Evolutionary conservation across 2,888 invertebrate species (phyloP), one percentile per base, ranked within the genome.

Genomic region (Athripsodes cinereus): DNA sequence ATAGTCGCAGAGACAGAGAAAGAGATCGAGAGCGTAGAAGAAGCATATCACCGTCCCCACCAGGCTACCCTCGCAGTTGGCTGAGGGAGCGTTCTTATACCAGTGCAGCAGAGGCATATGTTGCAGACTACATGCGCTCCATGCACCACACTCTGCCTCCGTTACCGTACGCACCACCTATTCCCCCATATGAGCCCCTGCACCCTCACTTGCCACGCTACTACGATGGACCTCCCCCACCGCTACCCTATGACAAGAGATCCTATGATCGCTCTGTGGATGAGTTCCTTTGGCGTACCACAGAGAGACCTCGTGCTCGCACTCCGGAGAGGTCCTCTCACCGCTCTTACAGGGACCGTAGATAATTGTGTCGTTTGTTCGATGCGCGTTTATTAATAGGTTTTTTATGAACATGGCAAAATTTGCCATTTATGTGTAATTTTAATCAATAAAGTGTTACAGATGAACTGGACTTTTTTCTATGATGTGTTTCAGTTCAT

Each of bases 181-280:
- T 80, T 22, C 63, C 68, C 1, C 69, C 75, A n/a, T 86, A 85
- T 66, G 86, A 86, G 59, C 80, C 80, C 11, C 68, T 86, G 65
- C 83, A 87, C 64, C 79, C 83, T 11, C 87, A 88, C n/a, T 87
- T 87, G 13, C 87, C 87, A 13, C 82, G 91, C 61, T 89, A 88
- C 67, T 93, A 93, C 67, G 89, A 90, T 65, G 86, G 87, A 26
- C 77, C 89, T 55, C 85, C 88, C 44, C 70, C 88, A 61, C 85
- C 87, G 10, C 74, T 76, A 57, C 76, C 82, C 66, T 81, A 84
- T 67, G 88, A 89, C 65, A 88, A 88, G 68, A 81, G 89, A 52
- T 88, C 88, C 35, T 95, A 94, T 73, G 95, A 95, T 71, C 84
- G 92, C 53, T 90, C 91, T 58, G 92, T 92, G 21, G 87, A 93